phyloP scores from a whole-genome alignment of 2,888 invertebrate genomes.

The Leucoma salicis region DNA sequence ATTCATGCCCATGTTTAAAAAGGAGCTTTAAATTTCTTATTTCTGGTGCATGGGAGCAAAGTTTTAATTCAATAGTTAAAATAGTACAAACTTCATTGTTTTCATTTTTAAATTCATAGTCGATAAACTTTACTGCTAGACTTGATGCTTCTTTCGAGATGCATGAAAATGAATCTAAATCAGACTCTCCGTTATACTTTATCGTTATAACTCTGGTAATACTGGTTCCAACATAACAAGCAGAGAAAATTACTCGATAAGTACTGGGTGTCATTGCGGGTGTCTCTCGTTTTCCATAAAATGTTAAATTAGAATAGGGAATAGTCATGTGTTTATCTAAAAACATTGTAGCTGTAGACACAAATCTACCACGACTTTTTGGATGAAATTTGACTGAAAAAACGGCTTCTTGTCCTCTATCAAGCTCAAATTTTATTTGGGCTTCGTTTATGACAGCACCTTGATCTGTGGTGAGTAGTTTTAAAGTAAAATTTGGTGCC shows the following conservation, averaged over 20 bases:
- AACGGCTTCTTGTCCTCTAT: conserved; percentile 36
- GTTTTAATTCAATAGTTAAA: conserved; percentile 49
- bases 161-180: conserved; percentile 49
- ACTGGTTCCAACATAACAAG: conserved; percentile 48
- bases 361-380: conserved; percentile 59
- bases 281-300: conserved; percentile 55
- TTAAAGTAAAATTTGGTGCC: conserved; percentile 56
- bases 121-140: conserved; percentile 44
- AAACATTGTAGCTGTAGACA: conserved; percentile 59
- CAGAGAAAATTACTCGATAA: conserved; percentile 63
- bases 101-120: conserved; percentile 30
- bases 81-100: conserved; percentile 39
- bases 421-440: conserved; percentile 61
- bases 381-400: conserved; percentile 63
- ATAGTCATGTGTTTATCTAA: conserved; percentile 62
- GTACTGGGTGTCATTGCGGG: conserved; percentile 53
- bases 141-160: conserved; percentile 49
- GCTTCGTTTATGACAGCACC: conserved; percentile 47
- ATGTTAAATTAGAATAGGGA: conserved; percentile 69
- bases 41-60: conserved; percentile 39
- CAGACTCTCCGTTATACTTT: conserved; percentile 46
- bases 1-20: conserved; percentile 56
- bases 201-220: conserved; percentile 44
- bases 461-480: conserved; percentile 44
- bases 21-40: conserved; percentile 43